A percentile compares a stretch with the other conserved stretches of the same genome.
phyloP scores from a whole-genome alignment of 2,888 invertebrate species.

The Andricus curvator region DNA sequence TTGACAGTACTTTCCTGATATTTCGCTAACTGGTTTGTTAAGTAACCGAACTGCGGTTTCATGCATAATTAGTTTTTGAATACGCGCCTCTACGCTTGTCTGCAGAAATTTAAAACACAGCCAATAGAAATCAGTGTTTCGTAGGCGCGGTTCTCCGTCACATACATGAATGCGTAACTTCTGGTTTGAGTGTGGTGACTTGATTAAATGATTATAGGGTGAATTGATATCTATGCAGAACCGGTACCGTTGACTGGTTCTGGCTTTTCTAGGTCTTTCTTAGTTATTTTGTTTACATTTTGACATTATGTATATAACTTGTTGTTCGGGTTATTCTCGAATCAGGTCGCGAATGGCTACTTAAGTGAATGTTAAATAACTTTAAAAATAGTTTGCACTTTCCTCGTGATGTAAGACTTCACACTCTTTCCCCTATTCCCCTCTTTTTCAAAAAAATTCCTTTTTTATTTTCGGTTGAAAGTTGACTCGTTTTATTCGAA shows the following conservation, averaged over 20 bases:
- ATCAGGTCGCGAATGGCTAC: background rate
- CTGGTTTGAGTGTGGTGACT: constrained; percentile 15
- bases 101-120: background rate
- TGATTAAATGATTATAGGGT: constrained; percentile 15
- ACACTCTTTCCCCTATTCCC: no score
- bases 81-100: constrained; percentile 35
- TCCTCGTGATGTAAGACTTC: background rate
- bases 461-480: no score
- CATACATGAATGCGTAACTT: constrained; percentile 32
- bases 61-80: constrained; percentile 36
- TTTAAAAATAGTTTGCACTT: background rate
- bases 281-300: constrained; percentile 21
- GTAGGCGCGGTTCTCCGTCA: constrained; percentile 33
- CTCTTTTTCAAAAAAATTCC: no score
- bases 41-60: constrained; percentile 13
- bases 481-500: no score
- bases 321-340: background rate
- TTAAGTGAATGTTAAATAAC: background rate
- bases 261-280: constrained; percentile 10
- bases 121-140: constrained; percentile 29
- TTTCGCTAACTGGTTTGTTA: constrained; percentile 39
- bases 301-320: constrained; percentile 1
- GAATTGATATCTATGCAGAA: background rate
- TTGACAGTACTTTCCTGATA: constrained; percentile 23
- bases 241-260: background rate